Evolutionary conservation across 1,140 invertebrate genomes (phyloP), one percentile per base, ranked within the genome.

Genomic region (Drosophila pallidifrons): DNA sequence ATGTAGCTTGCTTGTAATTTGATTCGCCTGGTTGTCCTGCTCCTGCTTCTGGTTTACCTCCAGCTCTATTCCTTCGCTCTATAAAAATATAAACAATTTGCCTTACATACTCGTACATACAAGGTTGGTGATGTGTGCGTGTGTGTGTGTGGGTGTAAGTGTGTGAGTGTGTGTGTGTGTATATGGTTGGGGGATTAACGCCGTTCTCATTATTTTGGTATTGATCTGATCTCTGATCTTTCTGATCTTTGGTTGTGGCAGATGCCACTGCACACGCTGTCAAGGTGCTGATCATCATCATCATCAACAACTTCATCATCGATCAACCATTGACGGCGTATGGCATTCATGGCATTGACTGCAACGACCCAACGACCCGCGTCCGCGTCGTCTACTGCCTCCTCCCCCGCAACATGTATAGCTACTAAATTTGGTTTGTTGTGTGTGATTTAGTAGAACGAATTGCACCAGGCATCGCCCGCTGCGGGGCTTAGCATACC

Each of bases 381-480:
- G 74, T 76, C 35, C 65, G 57, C 71, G 41, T 47, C 58, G 66
- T 60, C 71, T 60, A 66, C 67, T 83, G 81, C 64, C 63, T 69
- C 41, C 59, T 79, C 30, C 47, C 52, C 57, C 41, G 46, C 41
- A 13, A 47, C 35, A 38, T 38, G 10, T 38, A 20, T 5, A 46
- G 43, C 43, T 54, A 69, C 72, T 57, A 57, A 35, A 28, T 20
- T 10, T 45, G 1, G 38, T 11, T 1, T 13, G n/a, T 13, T 1
- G 11, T 1, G 2, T 13, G 16, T 25, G 20, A 25, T 47, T 61
- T 91, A 92, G 77, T 92, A 92, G 77, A 92, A 91, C 55, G 91
- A 92, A 81, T 79, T 91, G 81, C 91, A 92, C 91, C 91, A 92
- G 68, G 91, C 74, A 78, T 92, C 91, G 67, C 91, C 91, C 52